phyloP scores from a whole-genome alignment of 2,888 invertebrate species.

The Mythimna lalbum region DNA sequence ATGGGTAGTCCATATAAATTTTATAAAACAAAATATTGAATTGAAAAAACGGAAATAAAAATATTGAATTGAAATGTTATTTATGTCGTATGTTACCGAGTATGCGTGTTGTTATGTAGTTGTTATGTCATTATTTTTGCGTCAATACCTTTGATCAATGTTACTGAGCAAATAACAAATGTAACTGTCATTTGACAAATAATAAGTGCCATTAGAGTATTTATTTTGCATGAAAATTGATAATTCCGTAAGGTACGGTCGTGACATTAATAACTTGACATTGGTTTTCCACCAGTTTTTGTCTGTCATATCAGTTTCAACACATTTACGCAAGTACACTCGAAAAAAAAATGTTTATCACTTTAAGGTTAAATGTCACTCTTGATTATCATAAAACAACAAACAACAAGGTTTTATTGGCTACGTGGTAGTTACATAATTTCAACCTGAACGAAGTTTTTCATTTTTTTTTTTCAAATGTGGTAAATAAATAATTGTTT shows the following conservation, averaged over 20 bases:
- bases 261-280: conserved; percentile 27
- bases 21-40: no score
- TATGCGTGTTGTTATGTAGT: neutral
- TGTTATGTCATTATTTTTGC: conserved; percentile 18
- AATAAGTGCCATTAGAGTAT: neutral
- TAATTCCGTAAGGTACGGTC: neutral
- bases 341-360: neutral
- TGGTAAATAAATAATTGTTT: neutral
- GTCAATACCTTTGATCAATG: conserved; percentile 17
- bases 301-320: neutral
- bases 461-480: neutral
- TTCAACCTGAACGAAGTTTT: neutral
- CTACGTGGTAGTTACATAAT: neutral
- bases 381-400: neutral
- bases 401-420: neutral
- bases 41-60: no score
- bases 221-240: conserved; percentile 14
- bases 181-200: neutral
- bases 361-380: neutral
- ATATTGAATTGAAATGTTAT: no score
- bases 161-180: neutral
- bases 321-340: neutral
- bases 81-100: conserved; percentile 7
- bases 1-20: no score
- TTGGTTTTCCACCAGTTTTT: neutral